phyloP scores from a whole-genome alignment of 2,888 invertebrate species.

The Parnassius apollo region DNA sequence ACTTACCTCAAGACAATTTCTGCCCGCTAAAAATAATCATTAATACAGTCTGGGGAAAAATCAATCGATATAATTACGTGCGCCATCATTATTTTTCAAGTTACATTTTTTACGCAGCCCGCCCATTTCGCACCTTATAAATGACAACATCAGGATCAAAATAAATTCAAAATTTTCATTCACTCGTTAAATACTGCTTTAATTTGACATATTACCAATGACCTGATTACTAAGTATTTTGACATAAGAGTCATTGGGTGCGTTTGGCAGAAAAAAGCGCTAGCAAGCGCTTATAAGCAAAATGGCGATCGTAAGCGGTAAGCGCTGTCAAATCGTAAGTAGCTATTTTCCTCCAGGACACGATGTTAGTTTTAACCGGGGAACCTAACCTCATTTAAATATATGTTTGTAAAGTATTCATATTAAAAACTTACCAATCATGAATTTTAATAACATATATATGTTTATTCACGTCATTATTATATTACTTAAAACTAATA shows the following conservation, averaged over 20 bases:
- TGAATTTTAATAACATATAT: too few species aligned
- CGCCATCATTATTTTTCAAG: conserved; percentile 32
- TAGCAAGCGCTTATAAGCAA: too few species aligned
- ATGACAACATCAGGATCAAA: conserved; percentile 5
- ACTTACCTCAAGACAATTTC: conserved; percentile 26
- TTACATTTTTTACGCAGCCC: conserved; percentile 15
- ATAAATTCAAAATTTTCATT: neutral
- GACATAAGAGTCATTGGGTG: neutral
- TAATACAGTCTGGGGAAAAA: conserved; percentile 32
- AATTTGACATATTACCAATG: neutral
- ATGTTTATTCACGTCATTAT: too few species aligned
- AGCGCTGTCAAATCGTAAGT: too few species aligned
- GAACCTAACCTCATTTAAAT: too few species aligned
- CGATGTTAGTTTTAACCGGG: too few species aligned
- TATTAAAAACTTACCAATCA: too few species aligned
- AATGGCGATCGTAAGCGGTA: too few species aligned
- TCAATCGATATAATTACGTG: conserved; percentile 49
- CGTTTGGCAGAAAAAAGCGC: too few species aligned
- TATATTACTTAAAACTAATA: too few species aligned
- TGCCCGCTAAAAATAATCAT: conserved; percentile 34
- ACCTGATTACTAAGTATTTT: conserved; percentile 2
- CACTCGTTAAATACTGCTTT: neutral
- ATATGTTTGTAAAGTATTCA: too few species aligned
- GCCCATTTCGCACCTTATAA: conserved; percentile 18
- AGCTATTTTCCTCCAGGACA: too few species aligned